Conservation (phyloP, 2,113 vertebrate genomes). For the Tamias sibiricus region DNA sequence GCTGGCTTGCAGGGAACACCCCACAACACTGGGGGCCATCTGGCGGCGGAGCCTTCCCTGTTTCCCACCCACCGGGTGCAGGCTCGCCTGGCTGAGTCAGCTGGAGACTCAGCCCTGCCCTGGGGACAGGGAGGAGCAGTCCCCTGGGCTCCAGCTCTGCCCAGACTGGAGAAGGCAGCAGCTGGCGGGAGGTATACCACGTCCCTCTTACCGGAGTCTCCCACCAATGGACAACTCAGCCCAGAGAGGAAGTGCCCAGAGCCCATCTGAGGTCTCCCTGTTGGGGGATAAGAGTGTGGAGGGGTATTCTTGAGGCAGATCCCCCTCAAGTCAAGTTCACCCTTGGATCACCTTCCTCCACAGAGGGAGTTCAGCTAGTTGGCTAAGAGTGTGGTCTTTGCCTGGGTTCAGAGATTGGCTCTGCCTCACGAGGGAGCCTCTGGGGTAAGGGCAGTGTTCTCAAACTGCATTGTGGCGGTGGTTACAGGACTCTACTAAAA, state of each 20-base stretch:
- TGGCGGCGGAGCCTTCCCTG: not conserved
- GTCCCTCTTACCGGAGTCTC: not conserved
- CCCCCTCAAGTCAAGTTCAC: not conserved
- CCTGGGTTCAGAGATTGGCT: not conserved
- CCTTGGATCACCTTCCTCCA: not conserved
- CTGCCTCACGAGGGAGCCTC: not conserved
- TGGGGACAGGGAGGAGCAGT: slow-evolving; percentile 18
- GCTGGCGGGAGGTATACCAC: not conserved
- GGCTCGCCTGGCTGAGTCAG: slow-evolving; percentile 71
- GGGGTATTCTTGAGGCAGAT: not conserved
- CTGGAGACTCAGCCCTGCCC: slow-evolving; percentile 43
- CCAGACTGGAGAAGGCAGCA: slow-evolving; percentile 20
- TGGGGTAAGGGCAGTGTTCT: not conserved
- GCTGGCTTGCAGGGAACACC: not conserved
- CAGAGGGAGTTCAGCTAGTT: not conserved
- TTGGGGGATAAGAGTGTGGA: not conserved
- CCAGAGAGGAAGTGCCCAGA: not conserved
- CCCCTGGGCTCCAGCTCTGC: slow-evolving; percentile 1
- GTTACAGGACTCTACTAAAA: not conserved
- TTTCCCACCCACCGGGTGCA: slow-evolving; percentile 1
- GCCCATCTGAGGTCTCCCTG: not conserved
- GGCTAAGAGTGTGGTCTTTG: not conserved
- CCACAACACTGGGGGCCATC: not conserved
- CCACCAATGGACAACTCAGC: not conserved
- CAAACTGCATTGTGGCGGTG: not conserved